Base-by-base conservation (phyloP, 2,797 vertebrate species). In the Glossophaga mutica region DNA sequence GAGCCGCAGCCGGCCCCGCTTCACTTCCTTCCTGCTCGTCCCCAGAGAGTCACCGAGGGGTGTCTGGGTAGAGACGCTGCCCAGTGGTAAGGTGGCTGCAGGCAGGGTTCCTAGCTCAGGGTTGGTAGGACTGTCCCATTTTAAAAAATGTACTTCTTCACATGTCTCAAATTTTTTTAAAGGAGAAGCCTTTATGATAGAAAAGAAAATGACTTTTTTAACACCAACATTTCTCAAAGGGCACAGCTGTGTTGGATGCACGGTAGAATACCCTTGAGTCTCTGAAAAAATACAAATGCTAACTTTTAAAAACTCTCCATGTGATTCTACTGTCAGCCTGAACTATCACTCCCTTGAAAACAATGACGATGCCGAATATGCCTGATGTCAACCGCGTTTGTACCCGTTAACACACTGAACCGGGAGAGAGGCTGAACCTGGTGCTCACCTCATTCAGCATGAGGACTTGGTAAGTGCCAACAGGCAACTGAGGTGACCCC, bases 291-390 rank as follows among this genome's bases (percentile, higher is more conserved):
- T 19, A 77, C 0, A 7, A 42, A 67, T 4, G 11, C 6, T 19
- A 74, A 59, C 59, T 77, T 59, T 22, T 0, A 42, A 50, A 62
- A 68, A 73, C n/a, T 83, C 37, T 57, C 55, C 22, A 9, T 9
- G 48, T 19, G 81, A 92, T 50, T 78, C 70, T 62, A 12, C 15
- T 71, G 29, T 91, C 74, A 55, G 77, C 34, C 62, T 42, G 46
- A 82, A 94, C 48, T 44, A 85, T 21, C 82, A 50, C 62, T 91
- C 48, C 59, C 48, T 89, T 76, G 46, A 46, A 29, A 78, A 91
- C 39, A 91, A 48, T 10, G 22, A 96, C 74, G 55, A 83, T 26
- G 84, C 83, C 79, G 77, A 26, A 34, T 78, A 68, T n/a, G 55
- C 42, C 42, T 59, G 32, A 50, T 24, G 19, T 70, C 46, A 57